phyloP scores from a whole-genome alignment of 2,888 invertebrate species.

The Luperina testacea region DNA sequence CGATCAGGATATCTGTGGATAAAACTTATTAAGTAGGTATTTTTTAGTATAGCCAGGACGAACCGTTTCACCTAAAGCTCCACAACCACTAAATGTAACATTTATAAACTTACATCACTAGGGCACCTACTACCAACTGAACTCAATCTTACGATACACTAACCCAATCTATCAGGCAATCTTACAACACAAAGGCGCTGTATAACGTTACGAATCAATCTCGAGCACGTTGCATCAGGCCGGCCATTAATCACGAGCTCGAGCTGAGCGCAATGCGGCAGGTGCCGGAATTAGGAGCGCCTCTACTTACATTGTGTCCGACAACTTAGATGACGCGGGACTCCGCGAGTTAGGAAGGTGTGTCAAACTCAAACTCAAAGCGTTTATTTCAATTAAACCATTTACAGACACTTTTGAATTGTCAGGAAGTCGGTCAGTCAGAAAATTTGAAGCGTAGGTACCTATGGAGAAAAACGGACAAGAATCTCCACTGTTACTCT shows the following conservation, averaged over 20 bases:
- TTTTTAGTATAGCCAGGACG: background rate
- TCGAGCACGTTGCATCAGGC: conserved; percentile 43
- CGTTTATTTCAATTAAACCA: too few relatives aligned
- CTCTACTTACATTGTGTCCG: conserved; percentile 70
- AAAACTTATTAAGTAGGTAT: background rate
- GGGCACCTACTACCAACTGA: background rate
- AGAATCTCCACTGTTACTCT: too few relatives aligned
- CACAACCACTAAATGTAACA: background rate
- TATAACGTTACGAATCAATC: conserved; percentile 55
- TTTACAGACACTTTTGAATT: too few relatives aligned
- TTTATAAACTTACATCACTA: background rate
- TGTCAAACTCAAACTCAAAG: background rate
- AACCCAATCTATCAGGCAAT: conserved; percentile 46
- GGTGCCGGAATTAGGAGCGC: conserved; percentile 41
- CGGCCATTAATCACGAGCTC: conserved; percentile 33
- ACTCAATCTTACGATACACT: conserved; percentile 23
- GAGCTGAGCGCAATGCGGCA: conserved; percentile 46
- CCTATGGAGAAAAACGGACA: too few relatives aligned
- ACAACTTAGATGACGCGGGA: conserved; percentile 67
- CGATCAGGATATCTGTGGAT: background rate
- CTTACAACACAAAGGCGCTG: conserved; percentile 30
- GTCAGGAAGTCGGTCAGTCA: too few relatives aligned
- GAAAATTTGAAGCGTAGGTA: too few relatives aligned
- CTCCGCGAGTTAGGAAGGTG: background rate
- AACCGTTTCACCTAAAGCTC: background rate